Base-by-base conservation (phyloP, 2,797 vertebrate species). In the Halcyon badia region DNA sequence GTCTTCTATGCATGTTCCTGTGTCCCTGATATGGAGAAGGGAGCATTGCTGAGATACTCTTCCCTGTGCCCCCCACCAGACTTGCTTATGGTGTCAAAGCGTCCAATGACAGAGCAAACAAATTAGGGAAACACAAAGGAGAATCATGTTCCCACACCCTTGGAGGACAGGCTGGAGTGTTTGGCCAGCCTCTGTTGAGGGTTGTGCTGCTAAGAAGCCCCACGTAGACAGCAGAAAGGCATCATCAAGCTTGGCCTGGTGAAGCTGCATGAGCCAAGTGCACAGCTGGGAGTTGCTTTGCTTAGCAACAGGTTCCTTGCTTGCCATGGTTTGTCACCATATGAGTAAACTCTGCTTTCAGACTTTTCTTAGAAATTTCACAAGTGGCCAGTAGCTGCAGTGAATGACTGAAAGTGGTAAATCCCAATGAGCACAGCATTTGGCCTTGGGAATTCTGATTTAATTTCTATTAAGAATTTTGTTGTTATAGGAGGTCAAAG, bases 301-400 rank as follows among this genome's bases (percentile, higher is more conserved):
- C 77, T 69, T 58, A 79, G 58, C 57, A 58, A 25, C 19, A 62
- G 62, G 22, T 31, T 73, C 35, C 52, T 89, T 26, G 13, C 11
- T 92, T 64, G 68, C 79, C 37, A 12, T 52, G 48, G 51, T 84
- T 89, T 93, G 31, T 64, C n/a, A 81, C n/a, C 9, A 6, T 60
- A 37, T 57, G n/a, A 89, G 46, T 81, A 78, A 89, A 87, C 8
- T 25, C 77, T 81, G 39, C 75, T 75, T 86, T 89, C 91, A 89
- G 68, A 77, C 65, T 7, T 0, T 84, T 83, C 64, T 42, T 37
- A 80, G 44, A 78, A 70, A 69, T 75, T 83, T 80, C 75, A 76
- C 5, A 78, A 61, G 52, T 31, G 66, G 25, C 81, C 68, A 64
- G 41, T 57, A 64, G 54, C 82, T 89, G 41, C 68, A 83, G 26